Conservation (phyloP, 2,797 vertebrate genomes). For the Acanthiza pusilla region DNA sequence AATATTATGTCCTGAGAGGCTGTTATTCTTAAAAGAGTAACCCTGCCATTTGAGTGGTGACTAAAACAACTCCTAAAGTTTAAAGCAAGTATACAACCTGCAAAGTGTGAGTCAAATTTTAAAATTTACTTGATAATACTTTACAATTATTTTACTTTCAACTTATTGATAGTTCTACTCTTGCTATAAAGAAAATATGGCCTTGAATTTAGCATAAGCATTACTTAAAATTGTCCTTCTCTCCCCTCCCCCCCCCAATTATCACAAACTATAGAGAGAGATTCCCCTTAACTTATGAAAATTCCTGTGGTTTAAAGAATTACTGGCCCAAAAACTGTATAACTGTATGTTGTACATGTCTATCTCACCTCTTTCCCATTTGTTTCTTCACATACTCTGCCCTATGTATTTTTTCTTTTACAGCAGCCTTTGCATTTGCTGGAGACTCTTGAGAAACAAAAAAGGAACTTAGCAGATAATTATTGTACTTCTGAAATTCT, state of each 20-base stretch:
- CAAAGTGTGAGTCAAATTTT: background rate
- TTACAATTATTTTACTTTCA: background rate
- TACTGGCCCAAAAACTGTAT: background rate
- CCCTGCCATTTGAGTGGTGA: background rate
- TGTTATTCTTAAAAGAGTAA: background rate
- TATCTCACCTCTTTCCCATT: background rate
- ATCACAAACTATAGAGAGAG: background rate
- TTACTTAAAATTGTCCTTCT: background rate
- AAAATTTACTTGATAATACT: background rate
- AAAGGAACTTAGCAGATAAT: background rate
- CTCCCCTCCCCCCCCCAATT: background rate
- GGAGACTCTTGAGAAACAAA: background rate
- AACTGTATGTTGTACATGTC: accelerated
- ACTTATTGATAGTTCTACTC: background rate
- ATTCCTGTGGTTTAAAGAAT: background rate
- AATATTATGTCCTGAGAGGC: background rate
- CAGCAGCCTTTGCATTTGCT: background rate
- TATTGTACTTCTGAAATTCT: background rate
- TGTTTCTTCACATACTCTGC: background rate
- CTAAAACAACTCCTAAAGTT: background rate
- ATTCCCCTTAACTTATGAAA: background rate
- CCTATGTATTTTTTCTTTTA: background rate
- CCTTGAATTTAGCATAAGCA: background rate
- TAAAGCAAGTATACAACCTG: background rate
- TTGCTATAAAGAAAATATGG: background rate